Base-by-base conservation (phyloP, 2,797 vertebrate species). In the Diplodus puntazzo region DNA sequence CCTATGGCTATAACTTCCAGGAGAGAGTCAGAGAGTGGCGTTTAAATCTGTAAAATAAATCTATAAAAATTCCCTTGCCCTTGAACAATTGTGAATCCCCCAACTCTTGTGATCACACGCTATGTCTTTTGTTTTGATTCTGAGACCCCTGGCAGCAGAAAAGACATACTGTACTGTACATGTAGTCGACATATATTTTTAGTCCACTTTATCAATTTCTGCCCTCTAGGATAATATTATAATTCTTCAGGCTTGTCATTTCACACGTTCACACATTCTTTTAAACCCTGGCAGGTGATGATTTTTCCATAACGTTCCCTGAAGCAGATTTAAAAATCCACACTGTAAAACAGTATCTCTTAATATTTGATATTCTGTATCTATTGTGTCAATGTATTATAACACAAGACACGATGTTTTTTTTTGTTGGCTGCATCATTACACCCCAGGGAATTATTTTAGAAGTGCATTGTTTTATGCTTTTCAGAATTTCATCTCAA, bases 111-210 rank as follows among this genome's bases (percentile, higher is more conserved):
- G 10, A 39, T 39, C 39, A 39, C 10, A 39, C 39, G 9, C 39
- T 39, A 39, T 8, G 8, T 39, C 34, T 39, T 39, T 9, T 34
- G 6, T 34, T 34, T 34, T 34, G 30, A 7, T 34, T 34, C 6
- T 34, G 30, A 34, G 30, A 34, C 30, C 6, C 30, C 6, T 7
- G 30, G 30, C 30, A 34, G 30, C 34, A 8, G 34, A 39, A 39
- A 39, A 9, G 4, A 11, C 39, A 3, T 39, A 39, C 8, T 65
- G 8, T 39, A 39, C 8, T 65, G 0, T 60, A 20, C 45, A 14
- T 65, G 60, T 77, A 16, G 60, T 76, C 10, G 34, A 12, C 14
- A 58, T 49, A 0, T 76, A 27, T n/a, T 25, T 66, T 61, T 21
- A 46, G 21, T 60, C 21, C 30, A 25, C 17, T 10, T 7, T 45